These are phyloP conservation scores for Lepidurus arcticus DNA, from an alignment of 1,140 invertebrate species.

Conservation along the genomic window DNA sequence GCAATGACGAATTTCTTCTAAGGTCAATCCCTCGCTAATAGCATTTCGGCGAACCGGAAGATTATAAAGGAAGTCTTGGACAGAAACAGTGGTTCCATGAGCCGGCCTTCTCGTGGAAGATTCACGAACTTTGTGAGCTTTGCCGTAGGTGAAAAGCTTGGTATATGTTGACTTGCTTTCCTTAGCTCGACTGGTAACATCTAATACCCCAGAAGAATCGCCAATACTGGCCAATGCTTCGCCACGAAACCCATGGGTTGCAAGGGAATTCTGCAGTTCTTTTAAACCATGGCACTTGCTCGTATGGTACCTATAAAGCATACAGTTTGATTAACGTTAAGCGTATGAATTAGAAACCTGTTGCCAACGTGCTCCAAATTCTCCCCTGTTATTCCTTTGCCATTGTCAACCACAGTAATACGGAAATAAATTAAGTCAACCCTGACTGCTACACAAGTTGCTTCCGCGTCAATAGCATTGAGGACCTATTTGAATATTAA, in stretches of 20 bases:
- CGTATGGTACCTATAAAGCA: neutral
- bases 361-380: conserved; percentile 52
- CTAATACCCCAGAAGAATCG: conserved; percentile 50
- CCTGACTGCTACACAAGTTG: neutral
- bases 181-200: conserved; percentile 50
- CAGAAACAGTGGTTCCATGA: conserved; percentile 58
- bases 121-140: neutral
- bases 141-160: neutral
- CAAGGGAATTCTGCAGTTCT: neutral
- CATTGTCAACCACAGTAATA: conserved; percentile 63
- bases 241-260: conserved; percentile 55
- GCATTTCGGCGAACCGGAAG: conserved; percentile 54
- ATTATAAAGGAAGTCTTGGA: conserved; percentile 57
- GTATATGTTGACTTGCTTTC: neutral
- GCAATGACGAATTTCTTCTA: conserved; percentile 52
- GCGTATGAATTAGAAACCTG: conserved; percentile 42
- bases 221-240: conserved; percentile 58
- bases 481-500: neutral
- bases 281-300: neutral
- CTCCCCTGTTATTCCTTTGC: conserved; percentile 50
- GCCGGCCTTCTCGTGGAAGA: conserved; percentile 46
- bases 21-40: conserved; percentile 50
- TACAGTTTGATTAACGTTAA: neutral
- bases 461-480: neutral
- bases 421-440: conserved; percentile 43